Evolutionary conservation across 2,888 invertebrate genomes (phyloP), one percentile per base, ranked within the genome.

Genomic region (Ramazzottius varieornatus): DNA sequence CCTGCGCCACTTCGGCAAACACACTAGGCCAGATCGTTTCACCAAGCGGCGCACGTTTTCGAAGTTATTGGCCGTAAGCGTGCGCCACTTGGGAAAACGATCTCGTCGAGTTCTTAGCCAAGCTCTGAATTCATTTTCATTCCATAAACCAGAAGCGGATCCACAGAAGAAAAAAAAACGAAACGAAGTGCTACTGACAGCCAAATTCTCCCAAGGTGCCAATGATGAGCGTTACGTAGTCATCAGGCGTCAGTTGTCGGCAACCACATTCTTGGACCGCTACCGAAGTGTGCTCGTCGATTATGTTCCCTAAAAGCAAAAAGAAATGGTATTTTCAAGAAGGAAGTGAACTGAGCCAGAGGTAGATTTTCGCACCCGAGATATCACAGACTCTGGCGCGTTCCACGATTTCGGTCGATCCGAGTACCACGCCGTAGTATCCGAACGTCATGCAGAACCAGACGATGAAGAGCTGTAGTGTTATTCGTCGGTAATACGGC

Each of bases 341-440:
- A n/a, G n/a, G n/a, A n/a, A n/a, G n/a, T n/a, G n/a, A n/a, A n/a
- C n/a, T n/a, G n/a, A n/a, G n/a, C n/a, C n/a, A n/a, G n/a, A n/a
- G n/a, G n/a, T n/a, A n/a, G n/a, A n/a, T n/a, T n/a, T n/a, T n/a
- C 32, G 4, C 24, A 33, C 34, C 54, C 4, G 54, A 54, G 8
- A 54, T 16, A 29, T 54, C 67, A 66, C 69, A 70, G 33, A 65
- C 65, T n/a, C 66, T 65, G 46, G 68, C 67, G 24, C 65, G 65
- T 65, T 71, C 69, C n/a, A 74, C 69, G 32, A 75, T 72, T 67
- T 74, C 74, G n/a, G 75, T 72, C 70, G 73, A 73, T 33, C 73
- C 72, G 32, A 75, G 70, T n/a, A 75, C 72, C 71, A 76, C 72
- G 8, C 76, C 76, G 66, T 75, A 76, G 67, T 76, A 76, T 4